phyloP scores from a whole-genome alignment of 2,888 invertebrate genomes.

The Syrphus vitripennis region DNA sequence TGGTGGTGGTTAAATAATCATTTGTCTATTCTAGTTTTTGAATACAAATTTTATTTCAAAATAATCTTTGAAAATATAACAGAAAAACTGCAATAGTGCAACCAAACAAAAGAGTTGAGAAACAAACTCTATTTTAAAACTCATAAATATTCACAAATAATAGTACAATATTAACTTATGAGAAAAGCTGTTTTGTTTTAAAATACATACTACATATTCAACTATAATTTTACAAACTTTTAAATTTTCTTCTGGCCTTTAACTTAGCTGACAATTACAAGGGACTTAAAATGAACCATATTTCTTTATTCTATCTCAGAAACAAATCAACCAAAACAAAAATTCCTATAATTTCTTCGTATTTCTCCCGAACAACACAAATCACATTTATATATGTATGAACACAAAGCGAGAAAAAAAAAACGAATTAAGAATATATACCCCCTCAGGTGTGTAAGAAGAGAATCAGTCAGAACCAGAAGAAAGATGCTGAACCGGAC shows the following conservation, averaged over 20 bases:
- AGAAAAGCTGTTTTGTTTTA: constrained; percentile 47
- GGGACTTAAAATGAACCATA: constrained; percentile 40
- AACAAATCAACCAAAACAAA: constrained; percentile 18
- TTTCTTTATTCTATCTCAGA: constrained; percentile 33
- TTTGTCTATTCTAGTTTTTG: too few relatives aligned
- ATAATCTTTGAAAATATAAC: too few relatives aligned
- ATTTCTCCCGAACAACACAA: constrained; percentile 10
- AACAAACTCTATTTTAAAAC: constrained; percentile 44
- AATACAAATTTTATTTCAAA: too few relatives aligned
- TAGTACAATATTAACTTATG: constrained; percentile 28
- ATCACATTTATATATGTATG: not conserved
- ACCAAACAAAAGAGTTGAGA: constrained; percentile 57
- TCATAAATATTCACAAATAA: not conserved
- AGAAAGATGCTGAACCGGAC: constrained; percentile 63
- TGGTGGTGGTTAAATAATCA: too few relatives aligned
- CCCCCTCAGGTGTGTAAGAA: constrained; percentile 43
- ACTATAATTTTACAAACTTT: not conserved
- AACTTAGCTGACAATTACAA: not conserved
- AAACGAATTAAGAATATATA: constrained; percentile 17
- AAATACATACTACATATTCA: constrained; percentile 50
- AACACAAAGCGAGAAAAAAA: too few relatives aligned
- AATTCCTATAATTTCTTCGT: constrained; percentile 30
- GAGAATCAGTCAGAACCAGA: constrained; percentile 4
- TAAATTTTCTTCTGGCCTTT: constrained; percentile 14
- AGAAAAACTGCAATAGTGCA: not conserved